These are phyloP conservation scores for Sparidentex hasta DNA, from an alignment of 2,797 vertebrate species.

Conservation along the genomic window DNA sequence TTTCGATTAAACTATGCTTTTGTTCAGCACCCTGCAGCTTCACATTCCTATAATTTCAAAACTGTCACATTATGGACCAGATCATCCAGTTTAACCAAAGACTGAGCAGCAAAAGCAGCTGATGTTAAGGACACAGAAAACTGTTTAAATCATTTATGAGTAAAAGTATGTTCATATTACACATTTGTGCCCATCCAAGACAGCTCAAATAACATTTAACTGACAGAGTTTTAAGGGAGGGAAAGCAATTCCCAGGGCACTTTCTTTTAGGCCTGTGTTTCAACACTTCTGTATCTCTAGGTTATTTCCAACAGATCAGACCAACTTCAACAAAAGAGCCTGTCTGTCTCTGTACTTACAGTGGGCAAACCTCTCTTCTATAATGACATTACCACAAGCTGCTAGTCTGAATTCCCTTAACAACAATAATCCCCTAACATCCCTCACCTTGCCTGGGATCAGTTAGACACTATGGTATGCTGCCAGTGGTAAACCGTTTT, in stretches of 20 bases:
- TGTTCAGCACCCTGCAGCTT: constrained; percentile 12
- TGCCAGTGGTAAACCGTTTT: not conserved
- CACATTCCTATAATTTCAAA: constrained; percentile 15
- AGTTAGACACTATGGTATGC: constrained; percentile 2
- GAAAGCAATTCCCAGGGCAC: too few relatives aligned
- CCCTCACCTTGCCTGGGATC: constrained; percentile 18
- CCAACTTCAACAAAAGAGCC: not conserved
- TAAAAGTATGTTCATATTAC: not conserved
- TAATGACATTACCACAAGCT: constrained; percentile 60
- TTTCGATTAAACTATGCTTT: constrained; percentile 9
- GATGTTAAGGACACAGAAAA: not conserved
- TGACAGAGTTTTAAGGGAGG: not conserved
- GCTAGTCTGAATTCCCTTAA: constrained; percentile 18
- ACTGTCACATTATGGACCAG: not conserved
- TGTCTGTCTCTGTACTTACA: not conserved
- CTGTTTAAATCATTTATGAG: not conserved
- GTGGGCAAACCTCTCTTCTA: constrained; percentile 15
- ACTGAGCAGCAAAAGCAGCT: not conserved
- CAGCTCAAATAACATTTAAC: not conserved
- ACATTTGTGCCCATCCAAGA: not conserved
- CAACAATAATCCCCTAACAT: constrained; percentile 36
- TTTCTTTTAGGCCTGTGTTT: not conserved
- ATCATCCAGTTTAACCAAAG: not conserved
- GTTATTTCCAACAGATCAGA: not conserved
- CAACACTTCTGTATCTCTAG: not conserved